phyloP scores from a whole-genome alignment of 2,888 invertebrate species.

The Nomada fabriciana region DNA sequence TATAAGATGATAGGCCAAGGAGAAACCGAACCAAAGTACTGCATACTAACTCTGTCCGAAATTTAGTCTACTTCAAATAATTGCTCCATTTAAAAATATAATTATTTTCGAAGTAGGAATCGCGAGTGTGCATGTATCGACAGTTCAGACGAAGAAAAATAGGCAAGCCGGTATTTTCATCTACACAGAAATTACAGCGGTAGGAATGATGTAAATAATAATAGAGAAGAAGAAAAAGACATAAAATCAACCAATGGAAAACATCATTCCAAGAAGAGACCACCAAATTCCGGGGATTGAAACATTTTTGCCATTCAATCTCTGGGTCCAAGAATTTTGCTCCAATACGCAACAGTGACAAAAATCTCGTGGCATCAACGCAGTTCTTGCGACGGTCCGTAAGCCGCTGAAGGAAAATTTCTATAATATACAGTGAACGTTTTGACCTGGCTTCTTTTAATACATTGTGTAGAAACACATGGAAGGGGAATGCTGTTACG shows the following conservation, averaged over 20 bases:
- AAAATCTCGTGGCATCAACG: neutral
- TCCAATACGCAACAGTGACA: neutral
- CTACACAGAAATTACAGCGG: too few species aligned
- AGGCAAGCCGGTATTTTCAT: too few species aligned
- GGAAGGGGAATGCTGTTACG: slow-evolving; percentile 35
- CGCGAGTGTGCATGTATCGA: neutral
- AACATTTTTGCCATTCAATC: too few species aligned
- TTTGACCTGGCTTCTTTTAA: slow-evolving; percentile 34
- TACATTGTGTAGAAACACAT: slow-evolving; percentile 22
- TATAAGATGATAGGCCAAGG: slow-evolving; percentile 68
- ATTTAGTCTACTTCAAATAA: slow-evolving; percentile 14
- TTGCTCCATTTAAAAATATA: neutral
- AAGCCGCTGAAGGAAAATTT: slow-evolving; percentile 3
- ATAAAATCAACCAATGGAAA: too few species aligned
- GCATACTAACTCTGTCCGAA: slow-evolving; percentile 3
- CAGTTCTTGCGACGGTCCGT: neutral
- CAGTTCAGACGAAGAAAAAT: too few species aligned
- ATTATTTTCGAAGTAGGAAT: neutral
- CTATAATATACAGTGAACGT: slow-evolving; percentile 20
- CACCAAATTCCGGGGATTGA: too few species aligned
- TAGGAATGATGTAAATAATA: too few species aligned
- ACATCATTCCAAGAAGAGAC: too few species aligned
- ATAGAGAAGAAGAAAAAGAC: too few species aligned
- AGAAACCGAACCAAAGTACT: slow-evolving; percentile 57
- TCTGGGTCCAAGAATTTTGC: too few species aligned